A percentile compares a stretch with the other conserved stretches of the same genome.
These are phyloP conservation scores for Yasuhikotakia modesta DNA, from an alignment of 2,797 vertebrate genomes.

Conservation along the genomic window DNA sequence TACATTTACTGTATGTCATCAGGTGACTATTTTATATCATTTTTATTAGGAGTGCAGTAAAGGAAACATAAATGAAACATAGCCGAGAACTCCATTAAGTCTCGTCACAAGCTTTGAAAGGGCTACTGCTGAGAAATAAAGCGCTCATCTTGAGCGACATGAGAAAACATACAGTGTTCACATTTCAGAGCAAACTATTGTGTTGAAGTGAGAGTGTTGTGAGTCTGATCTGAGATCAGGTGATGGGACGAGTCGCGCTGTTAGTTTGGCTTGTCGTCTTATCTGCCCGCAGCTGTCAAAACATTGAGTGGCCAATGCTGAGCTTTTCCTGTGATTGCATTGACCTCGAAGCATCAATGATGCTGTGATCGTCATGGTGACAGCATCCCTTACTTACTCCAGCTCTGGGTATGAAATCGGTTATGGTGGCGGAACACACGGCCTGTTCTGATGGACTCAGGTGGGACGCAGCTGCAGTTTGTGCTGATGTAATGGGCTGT, in stretches of 20 bases:
- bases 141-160: too few species aligned
- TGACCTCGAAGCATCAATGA: conserved; percentile 72
- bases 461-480: not conserved
- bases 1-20: too few species aligned
- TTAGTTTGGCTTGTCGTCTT: conserved; percentile 18
- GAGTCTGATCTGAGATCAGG: conserved; percentile 35
- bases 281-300: conserved; percentile 51
- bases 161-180: not conserved
- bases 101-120: too few species aligned
- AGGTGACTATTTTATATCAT: too few species aligned
- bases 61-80: too few species aligned
- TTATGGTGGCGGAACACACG: not conserved
- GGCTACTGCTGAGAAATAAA: too few species aligned
- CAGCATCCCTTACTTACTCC: not conserved
- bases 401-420: not conserved
- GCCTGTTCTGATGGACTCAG: not conserved
- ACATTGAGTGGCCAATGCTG: conserved; percentile 66
- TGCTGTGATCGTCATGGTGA: conserved; percentile 16
- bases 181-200: not conserved
- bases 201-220: not conserved
- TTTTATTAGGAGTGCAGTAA: too few species aligned
- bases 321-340: conserved; percentile 71
- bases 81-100: too few species aligned
- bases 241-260: conserved; percentile 3
- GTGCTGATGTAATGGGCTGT: not conserved